Percentiles rank a stretch among this genome's conserved stretches.
Conservation (phyloP, 2,888 invertebrate species). For the Cosmia pyralina region DNA sequence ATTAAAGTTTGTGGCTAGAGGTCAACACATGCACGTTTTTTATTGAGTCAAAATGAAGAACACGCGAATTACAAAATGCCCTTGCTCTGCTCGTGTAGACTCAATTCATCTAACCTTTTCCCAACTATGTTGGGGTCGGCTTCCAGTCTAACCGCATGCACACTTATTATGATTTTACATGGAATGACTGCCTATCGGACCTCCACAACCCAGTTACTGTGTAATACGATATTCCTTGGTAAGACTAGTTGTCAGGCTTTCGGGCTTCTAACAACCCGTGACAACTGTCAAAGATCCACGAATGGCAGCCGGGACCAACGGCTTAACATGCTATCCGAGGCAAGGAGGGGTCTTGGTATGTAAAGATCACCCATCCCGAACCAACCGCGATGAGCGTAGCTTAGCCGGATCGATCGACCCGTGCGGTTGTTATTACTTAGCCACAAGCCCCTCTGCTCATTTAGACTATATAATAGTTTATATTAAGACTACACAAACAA, state of each 20-base stretch:
- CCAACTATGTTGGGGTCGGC: not conserved
- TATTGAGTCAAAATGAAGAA: not conserved
- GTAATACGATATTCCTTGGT: no score
- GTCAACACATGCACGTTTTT: conserved; percentile 16
- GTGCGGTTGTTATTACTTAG: no score
- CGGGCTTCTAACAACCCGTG: not conserved
- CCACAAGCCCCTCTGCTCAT: no score
- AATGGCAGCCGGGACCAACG: not conserved
- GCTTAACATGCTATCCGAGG: no score
- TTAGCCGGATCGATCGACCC: no score
- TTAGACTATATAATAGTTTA: not conserved
- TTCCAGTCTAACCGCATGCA: not conserved
- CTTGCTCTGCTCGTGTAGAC: not conserved
- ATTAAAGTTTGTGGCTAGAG: conserved; percentile 3
- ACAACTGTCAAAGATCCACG: not conserved
- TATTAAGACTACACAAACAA: no score
- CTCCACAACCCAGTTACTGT: not conserved
- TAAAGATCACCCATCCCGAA: no score
- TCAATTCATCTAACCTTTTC: not conserved
- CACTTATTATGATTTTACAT: not conserved
- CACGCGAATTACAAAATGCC: no score
- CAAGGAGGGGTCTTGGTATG: no score
- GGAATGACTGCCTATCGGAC: not conserved
- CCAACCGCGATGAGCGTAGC: no score
- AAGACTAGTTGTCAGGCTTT: not conserved